phyloP scores from a whole-genome alignment of 2,113 vertebrate species.

The Syngnathus typhle region DNA sequence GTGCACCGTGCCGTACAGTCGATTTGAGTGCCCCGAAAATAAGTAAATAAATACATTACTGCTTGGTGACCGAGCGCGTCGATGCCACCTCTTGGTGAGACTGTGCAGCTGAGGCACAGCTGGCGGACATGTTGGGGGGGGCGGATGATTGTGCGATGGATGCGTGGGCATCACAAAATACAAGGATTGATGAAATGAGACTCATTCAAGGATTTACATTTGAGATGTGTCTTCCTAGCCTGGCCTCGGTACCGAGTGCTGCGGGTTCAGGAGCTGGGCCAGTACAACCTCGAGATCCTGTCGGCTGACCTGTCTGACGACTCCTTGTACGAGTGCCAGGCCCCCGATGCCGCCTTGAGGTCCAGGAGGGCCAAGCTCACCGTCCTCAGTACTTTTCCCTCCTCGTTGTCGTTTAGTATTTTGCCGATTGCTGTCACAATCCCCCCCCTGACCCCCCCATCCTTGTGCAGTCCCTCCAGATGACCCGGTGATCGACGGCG shows the following conservation, averaged over 20 bases:
- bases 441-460: background rate
- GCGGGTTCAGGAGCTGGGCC: constrained; percentile 79
- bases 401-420: no score
- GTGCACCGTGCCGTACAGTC: constrained; percentile 36
- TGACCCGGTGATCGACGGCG: constrained; percentile 83
- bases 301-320: constrained; percentile 87
- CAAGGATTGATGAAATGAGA: background rate
- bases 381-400: constrained; percentile 75
- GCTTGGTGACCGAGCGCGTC: constrained; percentile 39
- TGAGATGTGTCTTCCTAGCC: constrained; percentile 61
- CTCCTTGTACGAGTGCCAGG: constrained; percentile 90
- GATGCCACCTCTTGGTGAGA: constrained; percentile 66
- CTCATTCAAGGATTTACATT: background rate
- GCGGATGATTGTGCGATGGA: constrained; percentile 34
- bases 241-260: constrained; percentile 89
- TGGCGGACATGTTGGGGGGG: constrained; percentile 44
- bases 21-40: constrained; percentile 45
- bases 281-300: constrained; percentile 90
- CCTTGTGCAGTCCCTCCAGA: constrained; percentile 76
- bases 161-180: background rate
- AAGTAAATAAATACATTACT: background rate
- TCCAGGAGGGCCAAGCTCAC: constrained; percentile 87
- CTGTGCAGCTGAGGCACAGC: constrained; percentile 44
- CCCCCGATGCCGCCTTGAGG: constrained; percentile 87
- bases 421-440: no score